phyloP scores from a whole-genome alignment of 2,888 invertebrate genomes.

The Dione juno region DNA sequence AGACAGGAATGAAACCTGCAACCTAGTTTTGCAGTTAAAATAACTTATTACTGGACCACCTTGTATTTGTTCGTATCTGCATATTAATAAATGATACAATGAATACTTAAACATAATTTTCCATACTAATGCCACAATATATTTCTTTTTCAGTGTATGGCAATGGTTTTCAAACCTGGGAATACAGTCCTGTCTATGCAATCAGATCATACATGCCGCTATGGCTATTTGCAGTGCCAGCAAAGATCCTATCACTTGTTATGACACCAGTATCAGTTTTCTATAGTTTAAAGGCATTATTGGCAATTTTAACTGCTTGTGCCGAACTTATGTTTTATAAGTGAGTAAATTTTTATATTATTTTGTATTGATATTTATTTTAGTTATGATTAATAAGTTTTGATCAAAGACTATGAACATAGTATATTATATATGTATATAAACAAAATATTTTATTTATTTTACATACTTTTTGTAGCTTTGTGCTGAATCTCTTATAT shows the following conservation, averaged over 20 bases:
- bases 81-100: no score
- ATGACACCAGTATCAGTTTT: conserved; percentile 94
- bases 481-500: no score
- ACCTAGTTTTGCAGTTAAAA: no score
- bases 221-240: conserved; percentile 94
- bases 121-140: background rate
- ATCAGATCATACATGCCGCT: conserved; percentile 97
- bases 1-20: no score
- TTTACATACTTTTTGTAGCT: no score
- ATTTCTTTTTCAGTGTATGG: conserved; percentile 88
- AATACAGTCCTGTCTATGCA: conserved; percentile 97
- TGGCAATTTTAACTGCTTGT: conserved; percentile 91
- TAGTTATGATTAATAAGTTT: no score
- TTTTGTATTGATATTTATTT: no score
- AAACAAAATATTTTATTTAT: no score
- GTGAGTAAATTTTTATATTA: conserved; percentile 80
- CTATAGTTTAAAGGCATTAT: conserved; percentile 91
- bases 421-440: no score
- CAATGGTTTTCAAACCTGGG: conserved; percentile 99
- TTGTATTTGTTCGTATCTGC: no score
- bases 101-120: background rate
- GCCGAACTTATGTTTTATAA: conserved; percentile 97
- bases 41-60: no score
- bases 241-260: conserved; percentile 89
- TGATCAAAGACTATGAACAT: no score